A percentile compares a stretch with the other conserved stretches of the same genome.
These are phyloP conservation scores for Xenopus tropicalis DNA, from an alignment of 2,113 vertebrate species.

Conservation along the genomic window UCB_Xtro_10.0 CM004446.2:97419001-97419500, in stretches of 20 bases:
- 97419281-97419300: slow-evolving; percentile 2
- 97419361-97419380: background rate
- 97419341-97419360: background rate
- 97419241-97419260: background rate
- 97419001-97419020: too few species aligned
- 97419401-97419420: background rate
- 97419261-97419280: background rate
- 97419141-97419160: background rate
- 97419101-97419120: background rate
- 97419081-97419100: too few species aligned
- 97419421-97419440: background rate
- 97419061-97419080: background rate
- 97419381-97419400: background rate
- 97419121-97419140: background rate
- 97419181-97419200: background rate
- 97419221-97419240: background rate
- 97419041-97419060: background rate
- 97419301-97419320: background rate
- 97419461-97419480: slow-evolving; percentile 85
- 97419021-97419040: background rate
- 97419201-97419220: background rate
- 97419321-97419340: background rate
- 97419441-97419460: slow-evolving; percentile 62
- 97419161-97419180: background rate
- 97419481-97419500: slow-evolving; percentile 88